Evolutionary conservation across 2,113 vertebrate genomes (phyloP).

Genomic region (Podilymbus podiceps): DNA sequence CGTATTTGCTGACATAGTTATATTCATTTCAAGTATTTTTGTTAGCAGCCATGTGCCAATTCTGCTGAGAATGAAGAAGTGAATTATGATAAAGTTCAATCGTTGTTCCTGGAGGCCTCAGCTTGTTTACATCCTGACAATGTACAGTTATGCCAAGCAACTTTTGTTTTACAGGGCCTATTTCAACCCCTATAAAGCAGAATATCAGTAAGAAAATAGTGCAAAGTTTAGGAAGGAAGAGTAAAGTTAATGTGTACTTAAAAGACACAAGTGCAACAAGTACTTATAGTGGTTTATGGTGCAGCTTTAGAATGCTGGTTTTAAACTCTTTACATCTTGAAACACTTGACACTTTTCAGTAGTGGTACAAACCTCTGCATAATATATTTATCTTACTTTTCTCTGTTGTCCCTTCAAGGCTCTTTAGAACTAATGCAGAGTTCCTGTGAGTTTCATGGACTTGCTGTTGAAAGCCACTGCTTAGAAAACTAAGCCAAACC

Average conservation of each 20-base stretch:
- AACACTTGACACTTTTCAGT: background rate
- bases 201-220: background rate
- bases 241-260: background rate
- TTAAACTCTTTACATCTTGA: background rate
- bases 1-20: background rate
- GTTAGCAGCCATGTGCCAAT: background rate
- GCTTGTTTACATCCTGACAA: constrained; percentile 10
- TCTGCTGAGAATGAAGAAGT: constrained; percentile 29
- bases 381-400: background rate
- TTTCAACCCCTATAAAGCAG: background rate
- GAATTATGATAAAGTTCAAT: constrained; percentile 6
- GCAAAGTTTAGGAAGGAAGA: background rate
- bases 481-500: background rate
- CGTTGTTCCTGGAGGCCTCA: background rate
- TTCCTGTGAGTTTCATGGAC: background rate
- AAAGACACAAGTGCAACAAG: background rate
- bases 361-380: background rate
- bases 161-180: background rate
- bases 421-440: background rate
- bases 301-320: background rate
- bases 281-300: background rate
- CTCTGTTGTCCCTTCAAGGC: background rate
- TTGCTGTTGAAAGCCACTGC: background rate
- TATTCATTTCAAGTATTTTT: constrained; percentile 30
- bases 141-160: background rate